Percentiles rank a stretch among this genome's conserved stretches.
Evolutionary conservation across 2,888 invertebrate genomes (phyloP).

Genomic region (Hypena proboscidalis): DNA sequence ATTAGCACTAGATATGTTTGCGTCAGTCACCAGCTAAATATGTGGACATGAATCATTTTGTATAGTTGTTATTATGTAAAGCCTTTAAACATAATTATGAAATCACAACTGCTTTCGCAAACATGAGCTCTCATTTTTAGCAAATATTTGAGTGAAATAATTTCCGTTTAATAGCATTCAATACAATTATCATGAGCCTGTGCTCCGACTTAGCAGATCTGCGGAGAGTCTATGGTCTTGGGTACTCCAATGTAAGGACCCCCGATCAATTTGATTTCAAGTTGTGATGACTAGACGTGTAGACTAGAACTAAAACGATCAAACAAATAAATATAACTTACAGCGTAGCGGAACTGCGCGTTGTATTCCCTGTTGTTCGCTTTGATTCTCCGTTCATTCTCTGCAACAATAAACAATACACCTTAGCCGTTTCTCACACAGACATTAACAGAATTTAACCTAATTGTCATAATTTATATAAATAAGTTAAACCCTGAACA

Average conservation of each 20-base stretch:
- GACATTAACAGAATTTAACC: slow-evolving; percentile 28
- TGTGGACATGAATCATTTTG: slow-evolving; percentile 25
- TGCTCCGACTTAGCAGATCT: too few species aligned
- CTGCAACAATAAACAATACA: slow-evolving; percentile 87
- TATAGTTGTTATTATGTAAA: slow-evolving; percentile 1
- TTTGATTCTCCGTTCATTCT: slow-evolving; percentile 98
- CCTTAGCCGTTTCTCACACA: slow-evolving; percentile 30
- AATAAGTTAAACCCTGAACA: slow-evolving; percentile 18
- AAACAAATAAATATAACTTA: slow-evolving; percentile 85
- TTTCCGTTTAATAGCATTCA: too few species aligned
- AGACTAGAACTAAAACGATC: too few species aligned
- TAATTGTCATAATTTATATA: slow-evolving; percentile 30
- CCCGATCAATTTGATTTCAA: too few species aligned
- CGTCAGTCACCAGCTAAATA: slow-evolving; percentile 33
- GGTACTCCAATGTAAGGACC: too few species aligned
- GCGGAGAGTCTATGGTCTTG: too few species aligned
- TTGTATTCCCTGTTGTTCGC: slow-evolving; percentile 99
- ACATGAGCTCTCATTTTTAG: too few species aligned
- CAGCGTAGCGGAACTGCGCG: slow-evolving; percentile 98
- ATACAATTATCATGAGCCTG: too few species aligned
- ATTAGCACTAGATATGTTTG: slow-evolving; percentile 27
- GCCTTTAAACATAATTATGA: too few species aligned
- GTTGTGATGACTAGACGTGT: too few species aligned
- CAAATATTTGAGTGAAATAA: too few species aligned
- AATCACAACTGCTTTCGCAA: too few species aligned